Base-by-base conservation (phyloP, 1,140 invertebrate species). In the Drosophila sp. region DNA sequence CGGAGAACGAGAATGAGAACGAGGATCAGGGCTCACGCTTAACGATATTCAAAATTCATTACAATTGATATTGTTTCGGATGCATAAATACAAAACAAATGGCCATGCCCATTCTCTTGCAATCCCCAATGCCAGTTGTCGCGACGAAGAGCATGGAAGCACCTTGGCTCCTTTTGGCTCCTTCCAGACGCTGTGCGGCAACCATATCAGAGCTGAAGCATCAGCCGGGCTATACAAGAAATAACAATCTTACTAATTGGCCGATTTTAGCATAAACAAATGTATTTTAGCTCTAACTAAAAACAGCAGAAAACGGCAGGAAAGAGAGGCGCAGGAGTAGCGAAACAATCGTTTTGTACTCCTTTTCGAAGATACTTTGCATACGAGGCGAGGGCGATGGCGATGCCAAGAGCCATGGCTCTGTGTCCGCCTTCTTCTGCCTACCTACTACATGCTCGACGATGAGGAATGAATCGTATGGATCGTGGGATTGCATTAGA, bases 201-300 rank as follows among this genome's bases (percentile, higher is more conserved):
- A 23, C 72, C 65, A 60, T 90, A 90, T 90, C 81, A 77, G 76
- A 63, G 50, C 33, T 57, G 68, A 56, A 79, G 82, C 81, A 91
- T 91, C 90, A 76, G 90, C 64, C 78, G 71, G 44, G 72, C 90
- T 72, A 80, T 90, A 85, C 90, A 83, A 83, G 86, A 91, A 91
- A 91, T 91, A 91, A 91, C 90, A 91, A 91, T 91, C 90, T 91
- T 91, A 68, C 90, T 91, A 91, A 91, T 91, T 91, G 90, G 90
- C 68, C 83, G 87, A 91, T 91, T 91, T 91, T 91, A 91, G 90
- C 90, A 91, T 91, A 91, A 91, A 91, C 90, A 91, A 91, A 91
- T 91, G 90, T 91, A 91, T 91, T 91, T 91, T 84, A 87, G 68
- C 80, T 84, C 85, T 90, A 87, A 87, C 84, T 89, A 87, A 87